phyloP scores from a whole-genome alignment of 1,140 invertebrate genomes.

The Papilio polyxenes region DNA sequence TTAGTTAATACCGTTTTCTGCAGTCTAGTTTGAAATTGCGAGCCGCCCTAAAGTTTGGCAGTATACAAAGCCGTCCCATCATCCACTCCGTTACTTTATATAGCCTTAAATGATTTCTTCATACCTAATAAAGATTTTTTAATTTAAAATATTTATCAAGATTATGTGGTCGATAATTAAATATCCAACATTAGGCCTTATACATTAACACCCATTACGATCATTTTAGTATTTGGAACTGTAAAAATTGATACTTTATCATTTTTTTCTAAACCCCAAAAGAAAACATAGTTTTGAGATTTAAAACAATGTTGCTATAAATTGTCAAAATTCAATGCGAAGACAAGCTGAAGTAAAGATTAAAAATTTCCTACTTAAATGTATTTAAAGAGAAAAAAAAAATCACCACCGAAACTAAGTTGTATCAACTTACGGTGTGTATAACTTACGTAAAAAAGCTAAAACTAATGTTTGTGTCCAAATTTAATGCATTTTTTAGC shows the following conservation, averaged over 20 bases:
- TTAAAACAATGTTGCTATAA: neutral
- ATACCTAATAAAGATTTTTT: neutral
- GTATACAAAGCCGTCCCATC: slow-evolving; percentile 12
- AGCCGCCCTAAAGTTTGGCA: neutral
- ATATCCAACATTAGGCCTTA: slow-evolving; percentile 8
- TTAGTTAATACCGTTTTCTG: neutral
- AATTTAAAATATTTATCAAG: neutral
- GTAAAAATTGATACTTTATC: neutral
- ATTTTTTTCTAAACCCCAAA: neutral
- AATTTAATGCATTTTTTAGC: neutral
- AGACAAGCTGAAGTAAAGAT: slow-evolving; percentile 13
- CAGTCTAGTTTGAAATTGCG: neutral
- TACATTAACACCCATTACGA: neutral
- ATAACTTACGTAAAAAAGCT: neutral
- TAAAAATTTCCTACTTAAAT: slow-evolving; percentile 33
- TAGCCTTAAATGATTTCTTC: neutral
- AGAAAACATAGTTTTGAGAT: neutral
- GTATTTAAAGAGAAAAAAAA: slow-evolving; percentile 21
- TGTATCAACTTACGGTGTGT: neutral
- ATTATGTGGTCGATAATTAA: slow-evolving; percentile 12
- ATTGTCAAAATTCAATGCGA: slow-evolving; percentile 10
- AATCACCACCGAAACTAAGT: slow-evolving; percentile 12
- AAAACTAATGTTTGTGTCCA: slow-evolving; percentile 1
- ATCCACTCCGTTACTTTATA: neutral
- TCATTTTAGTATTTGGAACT: neutral